Percentiles rank a stretch among this genome's conserved stretches.
phyloP scores from a whole-genome alignment of 2,113 vertebrate species.

The Prochilodus magdalenae region DNA sequence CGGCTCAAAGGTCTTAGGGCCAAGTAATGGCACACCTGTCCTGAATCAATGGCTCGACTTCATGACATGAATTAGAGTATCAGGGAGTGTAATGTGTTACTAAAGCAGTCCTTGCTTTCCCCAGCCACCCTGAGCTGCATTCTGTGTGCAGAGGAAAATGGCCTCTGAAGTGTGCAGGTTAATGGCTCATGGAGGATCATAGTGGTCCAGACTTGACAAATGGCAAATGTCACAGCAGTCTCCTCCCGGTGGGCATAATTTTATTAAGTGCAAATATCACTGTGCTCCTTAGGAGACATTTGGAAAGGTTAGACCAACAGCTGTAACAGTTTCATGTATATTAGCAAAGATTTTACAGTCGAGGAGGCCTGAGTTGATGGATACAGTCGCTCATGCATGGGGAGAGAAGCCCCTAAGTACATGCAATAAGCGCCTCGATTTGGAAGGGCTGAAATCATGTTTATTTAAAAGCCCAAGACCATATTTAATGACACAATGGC shows the following conservation, averaged over 20 bases:
- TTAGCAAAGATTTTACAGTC: slow-evolving; percentile 75
- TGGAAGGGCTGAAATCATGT: slow-evolving; percentile 74
- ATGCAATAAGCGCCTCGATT: slow-evolving; percentile 76
- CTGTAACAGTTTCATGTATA: slow-evolving; percentile 81
- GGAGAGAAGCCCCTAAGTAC: slow-evolving; percentile 71
- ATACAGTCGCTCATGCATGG: slow-evolving; percentile 77
- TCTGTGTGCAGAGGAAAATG: slow-evolving; percentile 46
- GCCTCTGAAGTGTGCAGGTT: slow-evolving; percentile 62
- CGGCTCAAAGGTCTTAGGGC: not conserved
- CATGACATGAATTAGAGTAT: slow-evolving; percentile 47
- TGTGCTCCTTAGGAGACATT: slow-evolving; percentile 82
- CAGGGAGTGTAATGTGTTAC: slow-evolving; percentile 40
- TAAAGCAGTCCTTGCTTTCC: slow-evolving; percentile 4
- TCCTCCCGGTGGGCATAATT: slow-evolving; percentile 87
- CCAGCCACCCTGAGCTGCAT: not conserved
- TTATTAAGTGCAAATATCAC: slow-evolving; percentile 87
- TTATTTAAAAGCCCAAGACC: slow-evolving; percentile 80
- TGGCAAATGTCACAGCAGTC: slow-evolving; percentile 85
- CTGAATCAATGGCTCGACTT: slow-evolving; percentile 34
- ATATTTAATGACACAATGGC: slow-evolving; percentile 75
- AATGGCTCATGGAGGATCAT: slow-evolving; percentile 79
- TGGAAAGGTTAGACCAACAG: slow-evolving; percentile 84
- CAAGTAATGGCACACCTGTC: slow-evolving; percentile 44
- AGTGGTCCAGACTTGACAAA: slow-evolving; percentile 82
- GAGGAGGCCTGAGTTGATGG: slow-evolving; percentile 73